Percentiles rank a stretch among this genome's conserved stretches.
These are phyloP conservation scores for Tokudaia muenninki DNA, from an alignment of 2,797 vertebrate species.

Conservation along the genomic window DNA sequence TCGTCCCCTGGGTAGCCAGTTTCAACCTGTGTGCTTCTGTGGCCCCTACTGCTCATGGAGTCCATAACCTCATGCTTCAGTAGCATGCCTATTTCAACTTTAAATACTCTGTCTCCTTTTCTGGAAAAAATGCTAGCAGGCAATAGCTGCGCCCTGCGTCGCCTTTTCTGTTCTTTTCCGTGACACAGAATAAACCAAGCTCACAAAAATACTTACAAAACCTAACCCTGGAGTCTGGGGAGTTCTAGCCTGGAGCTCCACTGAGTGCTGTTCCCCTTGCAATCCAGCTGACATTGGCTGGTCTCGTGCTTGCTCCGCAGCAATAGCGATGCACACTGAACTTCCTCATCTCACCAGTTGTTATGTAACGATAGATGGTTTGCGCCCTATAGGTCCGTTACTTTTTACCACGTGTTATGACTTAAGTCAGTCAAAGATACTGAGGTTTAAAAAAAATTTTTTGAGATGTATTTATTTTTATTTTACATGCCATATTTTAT, in stretches of 20 bases:
- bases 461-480: neutral
- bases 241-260: neutral
- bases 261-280: neutral
- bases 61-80: neutral
- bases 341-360: neutral
- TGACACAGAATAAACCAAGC: neutral
- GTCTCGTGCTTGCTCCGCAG: neutral
- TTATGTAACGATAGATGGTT: neutral
- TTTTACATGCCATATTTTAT: neutral
- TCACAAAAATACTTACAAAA: neutral
- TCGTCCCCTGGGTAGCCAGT: neutral
- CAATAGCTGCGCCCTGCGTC: neutral
- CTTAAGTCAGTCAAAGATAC: neutral
- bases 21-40: neutral
- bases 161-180: neutral
- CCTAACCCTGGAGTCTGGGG: neutral
- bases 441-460: neutral
- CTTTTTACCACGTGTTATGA: neutral
- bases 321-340: no score
- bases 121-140: neutral
- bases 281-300: neutral
- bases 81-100: neutral
- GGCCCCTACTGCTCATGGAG: rapidly evolving
- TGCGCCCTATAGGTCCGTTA: neutral
- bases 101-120: neutral